These are phyloP conservation scores for Peromyscus melanophrys DNA, from an alignment of 2,797 vertebrate species.

Conservation along the genomic window DNA sequence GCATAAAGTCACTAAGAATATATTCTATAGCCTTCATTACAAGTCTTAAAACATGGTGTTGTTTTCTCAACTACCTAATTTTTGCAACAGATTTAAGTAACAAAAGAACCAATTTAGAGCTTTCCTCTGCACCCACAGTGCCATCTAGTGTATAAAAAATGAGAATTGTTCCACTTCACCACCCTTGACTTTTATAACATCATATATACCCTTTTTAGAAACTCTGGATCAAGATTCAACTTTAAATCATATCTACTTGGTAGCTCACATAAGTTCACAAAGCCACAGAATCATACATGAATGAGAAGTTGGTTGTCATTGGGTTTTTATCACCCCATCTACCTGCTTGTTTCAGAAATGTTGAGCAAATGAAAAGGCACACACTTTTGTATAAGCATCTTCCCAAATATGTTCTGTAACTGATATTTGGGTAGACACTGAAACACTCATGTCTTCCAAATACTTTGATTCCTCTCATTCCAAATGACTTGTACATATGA, in stretches of 20 bases:
- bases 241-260: slow-evolving; percentile 51
- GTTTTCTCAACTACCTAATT: slow-evolving; percentile 61
- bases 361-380: slow-evolving; percentile 59
- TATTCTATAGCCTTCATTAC: neutral
- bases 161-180: slow-evolving; percentile 49
- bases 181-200: slow-evolving; percentile 41
- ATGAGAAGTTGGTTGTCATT: slow-evolving; percentile 48
- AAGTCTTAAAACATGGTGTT: slow-evolving; percentile 66
- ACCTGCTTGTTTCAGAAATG: slow-evolving; percentile 46
- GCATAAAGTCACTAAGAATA: slow-evolving; percentile 69
- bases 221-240: slow-evolving; percentile 31
- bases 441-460: slow-evolving; percentile 60
- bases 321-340: slow-evolving; percentile 21
- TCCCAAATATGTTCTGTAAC: slow-evolving; percentile 41
- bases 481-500: slow-evolving; percentile 52
- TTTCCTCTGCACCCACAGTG: slow-evolving; percentile 89
- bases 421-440: neutral
- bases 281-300: neutral
- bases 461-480: slow-evolving; percentile 36
- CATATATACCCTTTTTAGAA: slow-evolving; percentile 32
- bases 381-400: slow-evolving; percentile 56
- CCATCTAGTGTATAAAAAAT: slow-evolving; percentile 86
- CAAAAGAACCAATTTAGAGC: slow-evolving; percentile 77
- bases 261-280: slow-evolving; percentile 35
- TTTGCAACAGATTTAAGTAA: slow-evolving; percentile 77